These are phyloP conservation scores for Clamator glandarius DNA, from an alignment of 2,797 vertebrate species.

Conservation along the genomic window DNA sequence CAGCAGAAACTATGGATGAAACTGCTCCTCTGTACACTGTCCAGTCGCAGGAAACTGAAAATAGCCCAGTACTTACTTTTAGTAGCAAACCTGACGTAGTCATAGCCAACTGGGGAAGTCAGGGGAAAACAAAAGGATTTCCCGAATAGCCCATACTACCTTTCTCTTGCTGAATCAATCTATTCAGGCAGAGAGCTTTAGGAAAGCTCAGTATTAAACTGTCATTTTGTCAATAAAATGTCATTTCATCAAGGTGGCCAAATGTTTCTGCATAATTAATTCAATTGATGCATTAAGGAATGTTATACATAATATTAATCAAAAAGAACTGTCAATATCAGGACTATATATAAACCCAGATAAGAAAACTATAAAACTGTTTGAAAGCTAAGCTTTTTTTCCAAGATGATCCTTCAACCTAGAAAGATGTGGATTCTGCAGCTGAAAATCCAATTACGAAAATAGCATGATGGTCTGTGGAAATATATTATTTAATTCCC, in stretches of 20 bases:
- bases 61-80: neutral
- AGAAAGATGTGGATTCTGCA: neutral
- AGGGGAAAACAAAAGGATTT: neutral
- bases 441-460: constrained; percentile 45
- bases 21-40: neutral
- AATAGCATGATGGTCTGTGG: neutral
- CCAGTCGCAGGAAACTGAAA: neutral
- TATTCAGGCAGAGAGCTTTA: constrained; percentile 49
- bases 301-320: constrained; percentile 80
- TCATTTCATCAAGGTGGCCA: constrained; percentile 68
- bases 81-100: neutral
- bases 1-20: neutral
- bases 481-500: neutral
- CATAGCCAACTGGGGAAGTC: neutral
- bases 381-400: neutral
- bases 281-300: constrained; percentile 79
- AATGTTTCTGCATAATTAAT: constrained; percentile 82
- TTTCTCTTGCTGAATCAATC: neutral
- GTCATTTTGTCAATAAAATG: constrained; percentile 81
- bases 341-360: constrained; percentile 60
- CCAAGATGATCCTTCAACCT: neutral
- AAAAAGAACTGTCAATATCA: constrained; percentile 74
- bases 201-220: constrained; percentile 74
- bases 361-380: constrained; percentile 18
- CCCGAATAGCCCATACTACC: neutral